Conservation (phyloP, 92 coral and sea anemone species). For the Metridium senile region DNA sequence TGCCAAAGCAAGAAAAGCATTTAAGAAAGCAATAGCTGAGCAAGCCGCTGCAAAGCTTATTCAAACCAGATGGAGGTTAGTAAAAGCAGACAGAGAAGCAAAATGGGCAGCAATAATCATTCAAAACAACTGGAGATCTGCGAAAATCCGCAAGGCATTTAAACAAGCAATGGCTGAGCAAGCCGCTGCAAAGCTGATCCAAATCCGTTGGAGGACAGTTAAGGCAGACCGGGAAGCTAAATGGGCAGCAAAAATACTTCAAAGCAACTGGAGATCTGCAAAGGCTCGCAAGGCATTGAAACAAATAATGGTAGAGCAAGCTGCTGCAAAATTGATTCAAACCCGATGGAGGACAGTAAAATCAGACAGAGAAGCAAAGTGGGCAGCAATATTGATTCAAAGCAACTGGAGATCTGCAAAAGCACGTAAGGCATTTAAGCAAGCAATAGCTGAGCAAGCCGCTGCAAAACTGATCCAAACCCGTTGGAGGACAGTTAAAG, state of each 20-base stretch:
- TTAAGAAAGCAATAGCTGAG: not conserved
- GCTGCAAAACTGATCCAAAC: not conserved
- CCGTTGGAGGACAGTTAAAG: not conserved
- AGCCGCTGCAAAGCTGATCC: not conserved
- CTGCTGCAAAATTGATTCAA: conserved; percentile 3
- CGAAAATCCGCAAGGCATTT: not conserved
- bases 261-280: not conserved
- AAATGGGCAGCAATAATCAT: not conserved
- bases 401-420: conserved; percentile 2
- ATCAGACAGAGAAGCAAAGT: not conserved
- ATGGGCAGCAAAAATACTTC: not conserved
- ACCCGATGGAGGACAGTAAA: not conserved
- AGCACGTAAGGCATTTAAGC: not conserved
- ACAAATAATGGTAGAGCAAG: not conserved
- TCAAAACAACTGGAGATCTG: not conserved
- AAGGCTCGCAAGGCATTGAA: not conserved
- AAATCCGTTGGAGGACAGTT: not conserved
- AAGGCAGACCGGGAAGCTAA: not conserved
- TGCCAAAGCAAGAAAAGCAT: not conserved
- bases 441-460: not conserved
- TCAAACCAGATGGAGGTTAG: not conserved
- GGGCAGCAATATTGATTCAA: conserved; percentile 12
- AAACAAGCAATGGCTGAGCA: not conserved
- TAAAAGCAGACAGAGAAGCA: not conserved
- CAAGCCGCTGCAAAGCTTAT: not conserved